Base-by-base conservation (phyloP, 2,888 invertebrate species). In the Xylota sylvarum region DNA sequence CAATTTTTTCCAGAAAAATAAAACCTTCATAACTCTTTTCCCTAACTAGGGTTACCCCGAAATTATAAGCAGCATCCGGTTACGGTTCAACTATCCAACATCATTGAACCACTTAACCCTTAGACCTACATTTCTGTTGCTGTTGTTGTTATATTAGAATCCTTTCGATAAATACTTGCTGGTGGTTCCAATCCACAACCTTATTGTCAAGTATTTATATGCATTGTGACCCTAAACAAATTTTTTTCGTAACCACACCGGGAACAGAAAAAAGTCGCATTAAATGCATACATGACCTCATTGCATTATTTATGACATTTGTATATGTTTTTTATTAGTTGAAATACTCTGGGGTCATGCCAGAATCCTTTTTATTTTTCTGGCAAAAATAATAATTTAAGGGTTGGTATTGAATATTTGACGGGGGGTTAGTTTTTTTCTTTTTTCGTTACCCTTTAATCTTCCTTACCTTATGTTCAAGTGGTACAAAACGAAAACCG, bases 271-370 rank as follows among this genome's bases (percentile, higher is more conserved):
- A 56, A 55, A 58, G 4, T 10, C 58, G 72, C 30, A 84, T 64
- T 69, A 69, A 84, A 69, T 85, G 80, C 84, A 76, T 69, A 76
- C 64, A 80, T 81, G 76, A 85, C 85, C 85, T 77, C 85, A 72
- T 64, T 81, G 65, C 72, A 81, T 60, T 83, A 72, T 81, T 85
- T 85, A 77, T 85, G 85, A 85, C 85, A 85, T 72, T 85, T 81
- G 52, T 81, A 56, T 76, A 19, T 72, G 56, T 52, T 73, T 69
- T 73, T 73, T 72, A 72, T 79, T 64, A 48, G 79, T 60, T 65
- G 64, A 74, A 70, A 74, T 70, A 58, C 77, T 72, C 80, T 77
- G 76, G 79, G 79, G 65, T 65, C 50, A 48, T 58, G 72, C 70
- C 70, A 64, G 19, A 12, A 2, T 37, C 3, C 7, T 14, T 60